phyloP scores from a whole-genome alignment of 2,888 invertebrate species.

The Xiphydria camelus region DNA sequence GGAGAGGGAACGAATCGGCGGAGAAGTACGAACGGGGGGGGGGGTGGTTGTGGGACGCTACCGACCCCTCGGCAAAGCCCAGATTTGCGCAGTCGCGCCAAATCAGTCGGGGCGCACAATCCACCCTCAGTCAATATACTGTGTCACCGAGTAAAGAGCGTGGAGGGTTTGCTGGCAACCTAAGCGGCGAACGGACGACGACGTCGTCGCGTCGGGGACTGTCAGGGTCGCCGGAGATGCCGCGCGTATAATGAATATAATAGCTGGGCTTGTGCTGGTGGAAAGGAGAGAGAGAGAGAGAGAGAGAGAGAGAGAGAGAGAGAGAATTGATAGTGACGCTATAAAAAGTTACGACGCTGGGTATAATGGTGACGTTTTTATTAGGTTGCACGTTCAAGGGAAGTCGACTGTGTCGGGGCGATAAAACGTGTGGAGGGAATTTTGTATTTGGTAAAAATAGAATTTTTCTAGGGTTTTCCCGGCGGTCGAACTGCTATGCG shows the following conservation, averaged over 20 bases:
- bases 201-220: too few species aligned
- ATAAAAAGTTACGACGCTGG: too few species aligned
- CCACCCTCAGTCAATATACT: slow-evolving; percentile 54
- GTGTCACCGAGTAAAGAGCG: slow-evolving; percentile 38
- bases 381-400: too few species aligned
- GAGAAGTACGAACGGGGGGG: slow-evolving; percentile 13
- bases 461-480: too few species aligned
- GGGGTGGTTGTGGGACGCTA: slow-evolving; percentile 17
- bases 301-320: background rate
- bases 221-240: too few species aligned
- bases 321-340: too few species aligned
- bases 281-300: background rate
- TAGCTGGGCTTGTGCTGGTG: background rate
- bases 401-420: too few species aligned
- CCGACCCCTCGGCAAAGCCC: slow-evolving; percentile 43
- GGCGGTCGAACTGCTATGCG: too few species aligned
- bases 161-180: slow-evolving; percentile 6
- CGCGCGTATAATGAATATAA: background rate
- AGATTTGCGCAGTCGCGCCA: slow-evolving; percentile 62
- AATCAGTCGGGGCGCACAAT: slow-evolving; percentile 57
- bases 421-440: too few species aligned
- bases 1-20: slow-evolving; percentile 8
- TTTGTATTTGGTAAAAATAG: too few species aligned
- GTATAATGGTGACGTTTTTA: too few species aligned
- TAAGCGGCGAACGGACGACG: slow-evolving; percentile 2